Conservation (phyloP, 2,797 vertebrate species). For the Falco naumanni region DNA sequence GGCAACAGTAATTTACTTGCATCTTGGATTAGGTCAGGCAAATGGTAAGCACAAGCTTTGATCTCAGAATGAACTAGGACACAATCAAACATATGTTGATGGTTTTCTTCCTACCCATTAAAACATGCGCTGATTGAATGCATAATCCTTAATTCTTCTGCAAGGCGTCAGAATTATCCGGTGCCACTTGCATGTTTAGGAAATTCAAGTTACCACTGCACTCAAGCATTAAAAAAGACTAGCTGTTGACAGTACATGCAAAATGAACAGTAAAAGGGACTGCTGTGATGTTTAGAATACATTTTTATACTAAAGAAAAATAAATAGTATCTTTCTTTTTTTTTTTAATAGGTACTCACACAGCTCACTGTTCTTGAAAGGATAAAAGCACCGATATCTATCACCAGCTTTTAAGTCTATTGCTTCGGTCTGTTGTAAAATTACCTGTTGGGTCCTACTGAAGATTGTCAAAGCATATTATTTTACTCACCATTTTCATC, state of each 20-base stretch:
- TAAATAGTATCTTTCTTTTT: neutral
- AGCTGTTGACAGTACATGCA: slow-evolving; percentile 67
- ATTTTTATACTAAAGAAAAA: slow-evolving; percentile 19
- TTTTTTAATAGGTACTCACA: slow-evolving; percentile 39
- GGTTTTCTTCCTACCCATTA: slow-evolving; percentile 50
- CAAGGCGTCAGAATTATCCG: slow-evolving; percentile 49
- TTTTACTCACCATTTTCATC: slow-evolving; percentile 91
- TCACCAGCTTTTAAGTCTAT: slow-evolving; percentile 9
- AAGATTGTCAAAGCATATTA: neutral
- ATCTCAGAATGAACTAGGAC: slow-evolving; percentile 76
- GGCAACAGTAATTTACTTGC: neutral
- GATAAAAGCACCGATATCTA: slow-evolving; percentile 17
- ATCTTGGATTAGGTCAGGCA: neutral
- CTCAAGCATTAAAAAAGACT: slow-evolving; percentile 72
- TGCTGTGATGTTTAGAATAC: slow-evolving; percentile 25
- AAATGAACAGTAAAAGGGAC: slow-evolving; percentile 63
- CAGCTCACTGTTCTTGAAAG: slow-evolving; percentile 6
- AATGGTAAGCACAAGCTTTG: slow-evolving; percentile 35
- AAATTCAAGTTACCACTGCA: slow-evolving; percentile 54
- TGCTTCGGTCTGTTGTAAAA: neutral
- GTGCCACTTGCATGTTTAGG: slow-evolving; percentile 52
- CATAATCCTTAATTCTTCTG: slow-evolving; percentile 65
- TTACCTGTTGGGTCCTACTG: neutral
- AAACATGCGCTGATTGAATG: slow-evolving; percentile 67
- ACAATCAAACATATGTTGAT: slow-evolving; percentile 44